Evolutionary conservation across 1,140 invertebrate species (phyloP), one percentile per base, ranked within the genome.

Genomic region (Odontomachus brunneus): DNA sequence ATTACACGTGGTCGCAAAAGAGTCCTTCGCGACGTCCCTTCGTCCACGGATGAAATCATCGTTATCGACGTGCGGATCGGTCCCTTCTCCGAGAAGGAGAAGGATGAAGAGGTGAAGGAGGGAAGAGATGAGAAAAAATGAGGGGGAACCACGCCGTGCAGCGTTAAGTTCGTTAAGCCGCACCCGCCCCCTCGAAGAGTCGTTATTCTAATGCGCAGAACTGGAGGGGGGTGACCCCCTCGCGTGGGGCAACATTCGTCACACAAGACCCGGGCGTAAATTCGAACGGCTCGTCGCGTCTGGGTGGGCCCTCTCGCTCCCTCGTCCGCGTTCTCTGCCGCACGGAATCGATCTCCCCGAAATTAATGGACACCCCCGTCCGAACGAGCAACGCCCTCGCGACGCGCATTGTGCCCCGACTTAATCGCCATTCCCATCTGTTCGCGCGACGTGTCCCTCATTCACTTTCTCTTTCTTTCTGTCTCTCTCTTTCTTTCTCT

Each of bases 381-480:
- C 9, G 69, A 84, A 81, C 38, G 92, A 93, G 91, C 92, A 93
- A 93, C 92, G 91, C 91, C 91, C 91, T 91, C 85, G 86, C 71
- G 65, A 63, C 55, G 24, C 53, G 76, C 51, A 86, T 90, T 90
- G 89, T 90, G 76, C 87, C 84, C 12, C 72, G 74, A 72, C 75
- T 76, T 91, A 87, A 93, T 91, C 91, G 89, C 88, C 63, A 90
- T 83, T 90, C 86, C 91, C 91, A 91, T 92, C 91, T 91, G 92
- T 91, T 81, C 76, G 57, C 73, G 74, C 84, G 51, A 82, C 74
- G 65, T 82, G 88, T 85, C 73, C 75, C 84, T 59, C 24, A 33
- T 5, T 33, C 29, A 33, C 5, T 69, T 65, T 60, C 63, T 33
- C 29, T 33, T 5, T 33, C 29, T 33, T 5, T 33, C 29, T 33